A percentile compares a stretch with the other conserved stretches of the same genome.
phyloP scores from a whole-genome alignment of 2,113 vertebrate species.

The Geococcyx californianus region DNA sequence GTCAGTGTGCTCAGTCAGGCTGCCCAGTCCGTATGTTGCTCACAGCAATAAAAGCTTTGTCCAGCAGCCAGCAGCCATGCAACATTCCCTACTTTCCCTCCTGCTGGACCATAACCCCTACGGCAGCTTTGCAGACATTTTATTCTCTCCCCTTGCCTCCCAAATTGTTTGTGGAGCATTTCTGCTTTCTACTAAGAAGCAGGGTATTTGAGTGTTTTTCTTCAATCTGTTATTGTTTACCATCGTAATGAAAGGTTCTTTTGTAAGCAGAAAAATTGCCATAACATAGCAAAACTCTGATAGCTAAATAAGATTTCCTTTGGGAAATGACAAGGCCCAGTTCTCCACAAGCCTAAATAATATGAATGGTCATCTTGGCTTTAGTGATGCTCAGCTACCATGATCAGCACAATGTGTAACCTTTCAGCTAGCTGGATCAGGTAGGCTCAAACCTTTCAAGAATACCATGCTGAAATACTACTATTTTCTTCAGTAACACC shows the following conservation, averaged over 20 bases:
- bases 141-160: fast-evolving
- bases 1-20: background rate
- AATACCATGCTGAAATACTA: background rate
- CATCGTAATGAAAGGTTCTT: background rate
- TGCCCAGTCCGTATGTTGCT: background rate
- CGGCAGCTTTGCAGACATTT: background rate
- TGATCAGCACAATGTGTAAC: background rate
- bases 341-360: background rate
- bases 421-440: background rate
- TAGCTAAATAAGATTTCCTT: background rate
- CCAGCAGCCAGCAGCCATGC: background rate
- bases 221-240: background rate
- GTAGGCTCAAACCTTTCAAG: background rate
- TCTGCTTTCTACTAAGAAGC: background rate
- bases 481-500: background rate
- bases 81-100: background rate
- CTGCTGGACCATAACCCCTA: background rate
- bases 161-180: background rate
- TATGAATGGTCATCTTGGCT: background rate
- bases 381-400: background rate
- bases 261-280: background rate
- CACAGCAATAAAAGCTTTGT: background rate
- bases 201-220: background rate
- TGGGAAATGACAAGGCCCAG: background rate
- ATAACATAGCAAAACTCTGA: background rate